Evolutionary conservation across 2,888 invertebrate genomes (phyloP).

Genomic region (Nomada ferruginata): DNA sequence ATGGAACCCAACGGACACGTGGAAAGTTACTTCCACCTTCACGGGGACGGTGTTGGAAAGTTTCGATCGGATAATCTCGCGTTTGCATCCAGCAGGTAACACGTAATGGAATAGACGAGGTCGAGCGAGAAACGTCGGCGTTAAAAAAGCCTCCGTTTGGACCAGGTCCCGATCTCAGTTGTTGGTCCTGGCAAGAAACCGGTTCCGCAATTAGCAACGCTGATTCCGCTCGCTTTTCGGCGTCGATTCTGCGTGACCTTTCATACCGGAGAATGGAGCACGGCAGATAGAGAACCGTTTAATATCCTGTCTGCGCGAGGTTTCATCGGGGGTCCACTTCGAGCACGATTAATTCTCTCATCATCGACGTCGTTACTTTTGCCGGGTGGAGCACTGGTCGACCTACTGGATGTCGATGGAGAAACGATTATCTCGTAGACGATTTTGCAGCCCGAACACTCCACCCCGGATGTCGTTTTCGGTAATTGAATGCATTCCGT

Average conservation of each 20-base stretch:
- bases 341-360: constrained; percentile 53
- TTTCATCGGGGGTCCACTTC: constrained; percentile 43
- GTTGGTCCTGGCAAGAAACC: constrained; percentile 30
- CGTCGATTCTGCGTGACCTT: constrained; percentile 13
- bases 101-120: neutral
- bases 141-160: neutral
- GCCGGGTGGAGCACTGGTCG: constrained; percentile 1
- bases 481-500: constrained; percentile 22
- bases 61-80: constrained; percentile 16
- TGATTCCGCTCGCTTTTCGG: constrained; percentile 47
- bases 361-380: constrained; percentile 48
- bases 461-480: neutral
- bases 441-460: constrained; percentile 14
- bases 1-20: neutral
- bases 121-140: constrained; percentile 28
- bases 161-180: constrained; percentile 55
- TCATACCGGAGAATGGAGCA: constrained; percentile 36
- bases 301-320: constrained; percentile 50
- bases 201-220: constrained; percentile 25
- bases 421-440: constrained; percentile 55
- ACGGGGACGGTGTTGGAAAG: constrained; percentile 14
- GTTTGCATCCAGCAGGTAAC: constrained; percentile 6
- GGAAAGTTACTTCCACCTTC: constrained; percentile 14
- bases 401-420: constrained; percentile 32
- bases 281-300: constrained; percentile 46